Conservation (phyloP, 2,797 vertebrate species). For the Gobionotothen gibberifrons region DNA sequence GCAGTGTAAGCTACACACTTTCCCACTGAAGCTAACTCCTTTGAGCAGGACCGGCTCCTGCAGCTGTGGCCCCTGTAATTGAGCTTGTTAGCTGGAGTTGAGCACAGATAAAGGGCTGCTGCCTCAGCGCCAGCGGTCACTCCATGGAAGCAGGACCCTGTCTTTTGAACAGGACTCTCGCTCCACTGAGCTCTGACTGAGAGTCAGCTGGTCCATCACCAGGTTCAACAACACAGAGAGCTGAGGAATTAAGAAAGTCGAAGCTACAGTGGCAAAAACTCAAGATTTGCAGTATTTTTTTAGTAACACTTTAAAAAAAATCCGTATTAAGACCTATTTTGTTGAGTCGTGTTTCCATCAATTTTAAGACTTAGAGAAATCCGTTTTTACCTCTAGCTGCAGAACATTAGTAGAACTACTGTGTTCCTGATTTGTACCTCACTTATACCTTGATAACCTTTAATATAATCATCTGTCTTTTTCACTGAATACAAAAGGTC, state of each 20-base stretch:
- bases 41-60: neutral
- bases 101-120: constrained; percentile 22
- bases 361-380: too few species aligned
- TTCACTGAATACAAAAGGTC: constrained; percentile 6
- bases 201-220: neutral
- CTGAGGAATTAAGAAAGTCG: constrained; percentile 2
- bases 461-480: neutral
- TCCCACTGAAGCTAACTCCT: neutral
- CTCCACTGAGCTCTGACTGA: constrained; percentile 36
- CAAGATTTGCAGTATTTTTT: too few species aligned
- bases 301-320: too few species aligned
- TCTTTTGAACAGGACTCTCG: constrained; percentile 22
- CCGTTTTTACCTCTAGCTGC: too few species aligned
- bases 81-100: constrained; percentile 50
- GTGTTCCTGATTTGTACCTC: neutral
- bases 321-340: too few species aligned
- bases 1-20: constrained; percentile 4
- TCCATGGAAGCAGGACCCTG: constrained; percentile 21
- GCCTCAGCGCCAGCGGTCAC: constrained; percentile 29
- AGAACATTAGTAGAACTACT: too few species aligned
- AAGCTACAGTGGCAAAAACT: constrained; percentile 1
- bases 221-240: constrained; percentile 11
- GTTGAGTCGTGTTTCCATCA: too few species aligned
- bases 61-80: constrained; percentile 23
- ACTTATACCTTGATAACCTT: neutral